Base-by-base conservation (phyloP, 2,888 invertebrate species). In the Drosophila barbarae region DNA sequence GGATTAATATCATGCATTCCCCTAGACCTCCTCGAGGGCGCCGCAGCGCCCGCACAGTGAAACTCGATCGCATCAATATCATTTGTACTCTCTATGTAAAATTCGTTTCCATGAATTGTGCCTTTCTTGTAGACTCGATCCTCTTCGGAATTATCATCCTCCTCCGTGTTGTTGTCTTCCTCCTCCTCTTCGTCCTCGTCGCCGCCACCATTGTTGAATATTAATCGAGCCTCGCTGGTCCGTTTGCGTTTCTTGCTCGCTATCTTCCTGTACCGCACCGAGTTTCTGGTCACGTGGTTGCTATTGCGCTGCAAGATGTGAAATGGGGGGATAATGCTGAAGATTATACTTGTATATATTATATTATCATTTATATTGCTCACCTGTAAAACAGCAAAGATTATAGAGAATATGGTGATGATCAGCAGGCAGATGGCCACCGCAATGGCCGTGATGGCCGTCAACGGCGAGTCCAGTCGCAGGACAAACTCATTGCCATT, bases 371-470 rank as follows among this genome's bases (percentile, higher is more conserved):
- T 18, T 18, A 18, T 12, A 21, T 21, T 21, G 8, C 13, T n/a
- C 42, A 95, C 95, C 93, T 95, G 95, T 81, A 95, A 88, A 60
- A 93, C 92, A 73, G 94, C 90, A 84, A 95, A 93, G 71, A 94
- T 92, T 23, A 93, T 91, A 18, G 93, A 91, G 87, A 95, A 94
- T 56, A 95, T 90, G 1, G 93, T 92, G 15, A 94, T 91, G 69
- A 94, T 93, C 69, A 93, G 92, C 58, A 94, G 91, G 86, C 94
- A 94, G 58, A 92, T 92, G 57, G 93, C 92, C 69, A 93, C 91
- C 44, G 93, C 93, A 82, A 93, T 90, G 46, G 93, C 93, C 10
- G 93, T 93, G 49, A 94, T 91, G 78, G 93, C 91, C 60, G 93
- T 92, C 74, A 94, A 91, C 13, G 93, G 90, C 38, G 90, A 88